Base-by-base conservation (phyloP, 2,113 vertebrate species). In the Cyphomyrus plagiostoma region DNA sequence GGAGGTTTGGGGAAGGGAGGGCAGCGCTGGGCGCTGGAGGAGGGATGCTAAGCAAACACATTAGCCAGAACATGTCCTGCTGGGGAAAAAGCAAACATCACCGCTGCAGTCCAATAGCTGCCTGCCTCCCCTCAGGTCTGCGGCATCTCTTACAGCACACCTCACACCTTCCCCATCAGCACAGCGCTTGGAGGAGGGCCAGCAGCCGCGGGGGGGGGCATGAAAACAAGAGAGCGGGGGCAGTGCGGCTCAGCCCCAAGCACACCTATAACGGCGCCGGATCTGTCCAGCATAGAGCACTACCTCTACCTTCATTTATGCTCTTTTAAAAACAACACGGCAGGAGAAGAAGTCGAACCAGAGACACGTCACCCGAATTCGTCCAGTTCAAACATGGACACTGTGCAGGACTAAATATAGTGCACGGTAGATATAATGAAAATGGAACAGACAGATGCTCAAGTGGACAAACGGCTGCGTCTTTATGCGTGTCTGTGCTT, bases 61-160 rank as follows among this genome's bases (percentile, higher is more conserved):
- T 62, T 88, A 88, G 56, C 52, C 19, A 42, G 30, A 45, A 45
- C 56, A 17, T 15, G 52, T 62, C 87, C 87, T 88, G 87, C 87
- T 88, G 87, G 23, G 85, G 19, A n/a, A 26, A 88, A 62, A 66
- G 87, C 56, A 45, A 88, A 66, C 87, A 88, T 58, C 56, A 46
- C 87, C 1, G 56, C 87, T 88, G 87, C 87, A 88, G 87, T 66
- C 39, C 87, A 88, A 88, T 23, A 88, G 53, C 56, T 66, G 21
- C 87, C 87, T 39, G 39, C 35, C 56, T n/a, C 50, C 49, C 23
- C 83, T n/a, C 85, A 46, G 85, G 85, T 21, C 49, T 53, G 50
- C 21, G 50, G 49, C 85, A 8, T 56, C 49, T 35, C 26, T 52
- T 53, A 30, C 26, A 19, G 50, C 26, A 50, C 42, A 46, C n/a